Base-by-base conservation (phyloP, 2,113 vertebrate genomes). In the Haplochromis burtoni region DNA sequence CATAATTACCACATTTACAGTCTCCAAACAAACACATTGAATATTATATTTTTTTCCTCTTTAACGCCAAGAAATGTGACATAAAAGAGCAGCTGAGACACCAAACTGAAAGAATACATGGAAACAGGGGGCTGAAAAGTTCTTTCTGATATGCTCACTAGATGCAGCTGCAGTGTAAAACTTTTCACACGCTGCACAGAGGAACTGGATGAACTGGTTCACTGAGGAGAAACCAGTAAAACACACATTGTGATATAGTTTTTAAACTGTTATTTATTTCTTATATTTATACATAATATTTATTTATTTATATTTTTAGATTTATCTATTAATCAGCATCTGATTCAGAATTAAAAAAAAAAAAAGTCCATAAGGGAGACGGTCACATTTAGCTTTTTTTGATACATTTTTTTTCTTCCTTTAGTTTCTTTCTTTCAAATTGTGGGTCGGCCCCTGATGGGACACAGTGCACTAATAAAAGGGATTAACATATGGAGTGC, bases 1-100 rank as follows among this genome's bases (percentile, higher is more conserved):
- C 42, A 29, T 73, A 45, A 73, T 7, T 45, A 26, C 21, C 66
- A 26, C 66, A 45, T 45, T 17, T 45, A 73, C n/a, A 42, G n/a
- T 3, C 38, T 68, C 12, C 35, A 68, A 40, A 40, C 63, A 68
- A 40, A 68, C 63, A 40, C 35, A 29, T 73, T 73, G 24, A 45
- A 73, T 45, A 45, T 24, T 45, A 26, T 16, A 45, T 45, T 1
- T 29, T 11, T 40, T 73, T 12, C 42, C 26, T 49, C 16, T 19
- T 8, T 19, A 78, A 49, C 2, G 1, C 40, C 0, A 4, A 19
- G 24, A 49, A 76, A 49, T 16, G 10, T 42, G n/a, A 24, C n/a
- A 21, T 47, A 31, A 17, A 54, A 35, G 29, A 53, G 29, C 47
- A 80, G 47, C 29, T 33, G 73, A 78, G 45, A 78, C 73, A 33